Evolutionary conservation across 1,140 invertebrate genomes (phyloP), one percentile per base, ranked within the genome.

Genomic region (Euwallacea fornicatus): DNA sequence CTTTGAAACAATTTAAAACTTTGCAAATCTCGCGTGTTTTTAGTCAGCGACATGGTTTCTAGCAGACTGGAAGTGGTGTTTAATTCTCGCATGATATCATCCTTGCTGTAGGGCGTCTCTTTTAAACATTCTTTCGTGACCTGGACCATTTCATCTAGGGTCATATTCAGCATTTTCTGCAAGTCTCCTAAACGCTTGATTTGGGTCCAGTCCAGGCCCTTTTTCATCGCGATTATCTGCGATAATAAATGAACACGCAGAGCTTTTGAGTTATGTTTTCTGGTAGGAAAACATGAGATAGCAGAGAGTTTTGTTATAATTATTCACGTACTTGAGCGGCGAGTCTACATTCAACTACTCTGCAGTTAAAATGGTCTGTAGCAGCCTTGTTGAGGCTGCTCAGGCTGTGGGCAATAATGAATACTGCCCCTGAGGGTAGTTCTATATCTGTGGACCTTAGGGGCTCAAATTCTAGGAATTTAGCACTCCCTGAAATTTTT

Each of bases 391-490:
- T 98, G 73, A 93, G 88, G 78, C 92, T 89, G 0, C 90, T 90
- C 76, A 96, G 85, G 82, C 94, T 96, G 79, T 99, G 96, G 7
- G 94, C 91, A 59, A 99, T 92, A 7, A 98, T 93, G 84, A 99
- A 99, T 7, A 90, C 88, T 53, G 90, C 91, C 68, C 89, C 89
- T 67, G 85, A 76, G 4, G 98, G 97, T 42, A 99, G 81, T 0
- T 81, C 81, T 4, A 99, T 90, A 77, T 95, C 89, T 44, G 85
- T 87, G 6, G 91, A 89, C 71, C 86, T 86, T 10, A 99, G 81
- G 0, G 98, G 98, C 79, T 95, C 88, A 84, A 98, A 99, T 76
- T 97, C 92, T 75, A 99, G 99, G 72, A 95, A 86, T 80, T 95
- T 94, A 0, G 95, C 95, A 76, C 87, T 89, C 72, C 91, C 91